Evolutionary conservation across 2,888 invertebrate species (phyloP).

Genomic region (Lottia gigantea): DNA sequence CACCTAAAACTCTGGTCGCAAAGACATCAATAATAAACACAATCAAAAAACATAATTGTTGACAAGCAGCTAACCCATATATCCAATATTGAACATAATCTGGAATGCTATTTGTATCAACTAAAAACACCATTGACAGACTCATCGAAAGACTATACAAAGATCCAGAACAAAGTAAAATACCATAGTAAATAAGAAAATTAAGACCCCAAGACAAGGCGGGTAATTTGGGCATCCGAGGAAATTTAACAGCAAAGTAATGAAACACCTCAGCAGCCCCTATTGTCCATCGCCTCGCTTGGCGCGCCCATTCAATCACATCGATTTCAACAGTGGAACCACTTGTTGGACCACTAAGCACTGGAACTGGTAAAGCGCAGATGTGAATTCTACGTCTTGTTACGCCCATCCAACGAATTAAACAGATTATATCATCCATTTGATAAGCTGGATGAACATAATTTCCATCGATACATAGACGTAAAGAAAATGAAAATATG

Average conservation of each 20-base stretch:
- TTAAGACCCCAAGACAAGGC: background rate
- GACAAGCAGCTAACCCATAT: background rate
- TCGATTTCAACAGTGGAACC: background rate
- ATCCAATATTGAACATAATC: background rate
- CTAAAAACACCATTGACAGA: background rate
- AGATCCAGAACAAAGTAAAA: background rate
- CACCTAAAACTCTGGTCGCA: background rate
- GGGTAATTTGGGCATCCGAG: background rate
- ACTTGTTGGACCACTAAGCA: background rate
- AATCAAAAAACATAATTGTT: slow-evolving; percentile 6
- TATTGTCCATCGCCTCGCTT: slow-evolving; percentile 6
- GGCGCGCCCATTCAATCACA: background rate
- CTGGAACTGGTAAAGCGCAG: background rate
- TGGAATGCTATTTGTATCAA: background rate
- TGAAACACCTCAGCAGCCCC: background rate
- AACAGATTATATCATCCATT: background rate
- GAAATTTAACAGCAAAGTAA: slow-evolving; percentile 5
- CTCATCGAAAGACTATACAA: background rate
- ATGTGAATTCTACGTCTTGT: background rate
- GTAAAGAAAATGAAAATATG: slow-evolving; percentile 3
- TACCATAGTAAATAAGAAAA: background rate
- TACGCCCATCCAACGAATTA: background rate
- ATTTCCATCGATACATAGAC: background rate
- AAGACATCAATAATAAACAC: background rate
- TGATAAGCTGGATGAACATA: slow-evolving; percentile 4